Percentiles rank a stretch among this genome's conserved stretches.
These are phyloP conservation scores for Gallinago nigripennis DNA, from an alignment of 2,797 vertebrate species.

Conservation along the genomic window DNA sequence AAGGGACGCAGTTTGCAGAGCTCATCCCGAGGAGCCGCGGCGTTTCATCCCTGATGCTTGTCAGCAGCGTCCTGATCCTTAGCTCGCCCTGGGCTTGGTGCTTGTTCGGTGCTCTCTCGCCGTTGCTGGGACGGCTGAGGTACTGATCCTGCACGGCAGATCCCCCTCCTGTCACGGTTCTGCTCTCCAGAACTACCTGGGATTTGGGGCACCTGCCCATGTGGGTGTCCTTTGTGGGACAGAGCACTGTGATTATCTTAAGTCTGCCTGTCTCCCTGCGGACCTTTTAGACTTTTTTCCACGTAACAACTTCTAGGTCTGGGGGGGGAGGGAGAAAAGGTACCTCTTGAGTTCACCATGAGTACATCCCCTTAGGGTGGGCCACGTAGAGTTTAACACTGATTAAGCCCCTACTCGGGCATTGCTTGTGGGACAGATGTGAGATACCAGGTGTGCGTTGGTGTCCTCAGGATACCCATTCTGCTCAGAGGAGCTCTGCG, in stretches of 20 bases:
- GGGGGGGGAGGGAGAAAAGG: background rate
- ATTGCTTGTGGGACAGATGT: background rate
- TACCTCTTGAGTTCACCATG: background rate
- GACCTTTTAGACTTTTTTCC: background rate
- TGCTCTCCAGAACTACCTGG: background rate
- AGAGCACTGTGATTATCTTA: background rate
- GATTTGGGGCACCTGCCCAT: background rate
- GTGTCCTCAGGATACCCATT: slow-evolving; percentile 1
- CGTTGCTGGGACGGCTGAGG: accelerated
- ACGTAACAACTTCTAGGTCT: background rate
- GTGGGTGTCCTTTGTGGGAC: background rate
- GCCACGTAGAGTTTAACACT: background rate
- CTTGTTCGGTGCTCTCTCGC: background rate
- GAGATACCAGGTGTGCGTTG: background rate
- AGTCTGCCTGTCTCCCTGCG: background rate
- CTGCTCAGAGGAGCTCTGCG: background rate
- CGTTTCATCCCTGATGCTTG: background rate
- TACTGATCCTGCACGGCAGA: background rate
- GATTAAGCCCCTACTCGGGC: accelerated
- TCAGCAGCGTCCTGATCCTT: background rate
- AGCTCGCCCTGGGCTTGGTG: background rate
- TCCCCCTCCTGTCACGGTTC: background rate
- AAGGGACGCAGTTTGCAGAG: background rate
- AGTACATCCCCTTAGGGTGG: background rate
- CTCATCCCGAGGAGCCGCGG: background rate